Percentiles rank a stretch among this genome's conserved stretches.
phyloP scores from a whole-genome alignment of 2,797 vertebrate species.

The Sebastes trivittatus region DNA sequence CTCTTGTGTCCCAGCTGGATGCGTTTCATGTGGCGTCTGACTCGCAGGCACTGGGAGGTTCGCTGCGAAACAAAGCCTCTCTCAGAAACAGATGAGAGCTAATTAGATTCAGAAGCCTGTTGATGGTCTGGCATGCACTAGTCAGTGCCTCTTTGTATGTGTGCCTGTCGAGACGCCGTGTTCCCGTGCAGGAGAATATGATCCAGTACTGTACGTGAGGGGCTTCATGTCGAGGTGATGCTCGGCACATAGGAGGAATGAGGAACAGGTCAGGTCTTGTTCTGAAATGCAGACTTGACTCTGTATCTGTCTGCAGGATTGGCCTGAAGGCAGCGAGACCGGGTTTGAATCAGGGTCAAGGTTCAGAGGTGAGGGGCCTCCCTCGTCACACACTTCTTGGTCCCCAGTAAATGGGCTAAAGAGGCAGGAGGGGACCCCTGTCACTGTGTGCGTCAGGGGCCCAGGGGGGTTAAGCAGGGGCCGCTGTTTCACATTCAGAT shows the following conservation, averaged over 20 bases:
- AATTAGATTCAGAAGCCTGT: slow-evolving; percentile 71
- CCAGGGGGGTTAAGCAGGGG: slow-evolving; percentile 55
- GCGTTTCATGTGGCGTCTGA: slow-evolving; percentile 34
- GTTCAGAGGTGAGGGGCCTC: slow-evolving; percentile 63
- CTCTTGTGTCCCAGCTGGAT: slow-evolving; percentile 17
- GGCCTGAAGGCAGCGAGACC: slow-evolving; percentile 24
- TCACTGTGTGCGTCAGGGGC: slow-evolving; percentile 38
- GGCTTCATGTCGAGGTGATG: slow-evolving; percentile 17
- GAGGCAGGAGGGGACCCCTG: slow-evolving; percentile 65
- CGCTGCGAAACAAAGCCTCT: slow-evolving; percentile 67
- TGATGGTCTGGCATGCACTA: slow-evolving; percentile 56
- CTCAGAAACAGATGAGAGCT: slow-evolving; percentile 68
- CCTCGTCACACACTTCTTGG: slow-evolving; percentile 63
- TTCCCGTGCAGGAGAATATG: slow-evolving; percentile 34
- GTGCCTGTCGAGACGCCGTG: slow-evolving; percentile 20
- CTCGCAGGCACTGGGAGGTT: slow-evolving; percentile 34
- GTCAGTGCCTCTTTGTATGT: slow-evolving; percentile 58
- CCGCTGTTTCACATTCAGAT: slow-evolving; percentile 28
- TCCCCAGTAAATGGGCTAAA: slow-evolving; percentile 59
- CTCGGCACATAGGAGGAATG: slow-evolving; percentile 13
- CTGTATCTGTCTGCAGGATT: slow-evolving; percentile 46
- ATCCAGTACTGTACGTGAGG: neutral
- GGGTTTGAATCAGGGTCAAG: slow-evolving; percentile 52
- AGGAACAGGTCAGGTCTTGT: slow-evolving; percentile 63
- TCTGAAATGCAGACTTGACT: slow-evolving; percentile 57